Percentiles rank a stretch among this genome's conserved stretches.
These are phyloP conservation scores for Osmerus mordax DNA, from an alignment of 2,113 vertebrate genomes.

Conservation along the genomic window DNA sequence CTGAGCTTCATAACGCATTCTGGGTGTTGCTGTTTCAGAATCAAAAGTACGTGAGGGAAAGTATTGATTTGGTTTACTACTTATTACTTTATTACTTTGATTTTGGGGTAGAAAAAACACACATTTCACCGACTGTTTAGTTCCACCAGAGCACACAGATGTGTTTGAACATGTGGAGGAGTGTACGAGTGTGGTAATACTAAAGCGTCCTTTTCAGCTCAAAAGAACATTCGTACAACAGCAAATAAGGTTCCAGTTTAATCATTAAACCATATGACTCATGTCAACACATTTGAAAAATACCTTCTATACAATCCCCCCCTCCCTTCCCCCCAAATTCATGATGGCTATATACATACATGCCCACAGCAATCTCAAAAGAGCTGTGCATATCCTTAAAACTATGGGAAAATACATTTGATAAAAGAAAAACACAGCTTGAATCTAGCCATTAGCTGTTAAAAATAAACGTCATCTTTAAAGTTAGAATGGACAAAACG, in stretches of 20 bases:
- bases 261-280: constrained; percentile 48
- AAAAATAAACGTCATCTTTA: constrained; percentile 33
- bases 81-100: too few species aligned
- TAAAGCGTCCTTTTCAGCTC: background rate
- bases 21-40: too few species aligned
- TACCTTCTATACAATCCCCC: constrained; percentile 23
- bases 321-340: constrained; percentile 13
- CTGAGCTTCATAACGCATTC: too few species aligned
- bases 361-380: constrained; percentile 24
- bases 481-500: constrained; percentile 5
- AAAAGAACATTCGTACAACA: background rate
- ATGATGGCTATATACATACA: constrained; percentile 31
- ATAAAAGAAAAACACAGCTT: constrained; percentile 21
- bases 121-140: background rate
- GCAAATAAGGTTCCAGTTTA: constrained; percentile 50
- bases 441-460: constrained; percentile 2
- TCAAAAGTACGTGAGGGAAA: too few species aligned
- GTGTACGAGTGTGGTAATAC: too few species aligned
- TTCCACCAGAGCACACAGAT: background rate
- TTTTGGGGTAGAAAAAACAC: too few species aligned
- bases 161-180: background rate
- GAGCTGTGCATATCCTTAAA: background rate
- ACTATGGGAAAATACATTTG: constrained; percentile 1
- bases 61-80: too few species aligned
- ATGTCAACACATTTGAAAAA: constrained; percentile 28